Evolutionary conservation across 92 coral and sea anemone genomes (phyloP).

Genomic region (Metridium senile): DNA sequence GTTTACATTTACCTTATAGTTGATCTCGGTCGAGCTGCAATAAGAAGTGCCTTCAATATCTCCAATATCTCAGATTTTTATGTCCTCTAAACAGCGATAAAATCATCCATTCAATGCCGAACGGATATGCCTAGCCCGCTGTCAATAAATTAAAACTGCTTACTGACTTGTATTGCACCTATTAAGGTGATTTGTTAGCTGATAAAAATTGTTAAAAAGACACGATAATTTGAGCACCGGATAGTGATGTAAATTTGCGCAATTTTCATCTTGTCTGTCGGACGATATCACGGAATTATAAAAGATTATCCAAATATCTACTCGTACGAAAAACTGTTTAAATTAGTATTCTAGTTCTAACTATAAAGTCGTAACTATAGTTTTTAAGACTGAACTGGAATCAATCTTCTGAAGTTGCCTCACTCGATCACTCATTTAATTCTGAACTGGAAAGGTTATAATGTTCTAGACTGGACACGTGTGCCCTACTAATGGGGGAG

Average conservation of each 20-base stretch:
- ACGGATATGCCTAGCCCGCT: constrained; percentile 10
- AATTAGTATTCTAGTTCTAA: too few relatives aligned
- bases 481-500: too few relatives aligned
- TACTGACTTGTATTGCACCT: not conserved
- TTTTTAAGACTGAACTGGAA: too few relatives aligned
- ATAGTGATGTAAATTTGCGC: not conserved
- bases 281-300: not conserved
- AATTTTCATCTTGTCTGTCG: not conserved
- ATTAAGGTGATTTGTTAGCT: not conserved
- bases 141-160: not conserved
- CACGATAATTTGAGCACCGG: not conserved
- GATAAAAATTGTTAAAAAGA: not conserved
- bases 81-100: not conserved
- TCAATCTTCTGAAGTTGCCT: too few relatives aligned
- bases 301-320: not conserved
- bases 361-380: too few relatives aligned
- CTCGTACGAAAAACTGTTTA: too few relatives aligned
- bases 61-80: not conserved
- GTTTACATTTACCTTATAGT: not conserved
- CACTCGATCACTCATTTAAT: too few relatives aligned
- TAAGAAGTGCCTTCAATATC: not conserved
- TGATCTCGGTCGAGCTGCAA: not conserved
- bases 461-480: too few relatives aligned
- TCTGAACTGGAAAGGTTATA: too few relatives aligned
- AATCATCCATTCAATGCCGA: not conserved